These are phyloP conservation scores for Sussaba pulchella DNA, from an alignment of 2,888 invertebrate species.

Conservation along the genomic window DNA sequence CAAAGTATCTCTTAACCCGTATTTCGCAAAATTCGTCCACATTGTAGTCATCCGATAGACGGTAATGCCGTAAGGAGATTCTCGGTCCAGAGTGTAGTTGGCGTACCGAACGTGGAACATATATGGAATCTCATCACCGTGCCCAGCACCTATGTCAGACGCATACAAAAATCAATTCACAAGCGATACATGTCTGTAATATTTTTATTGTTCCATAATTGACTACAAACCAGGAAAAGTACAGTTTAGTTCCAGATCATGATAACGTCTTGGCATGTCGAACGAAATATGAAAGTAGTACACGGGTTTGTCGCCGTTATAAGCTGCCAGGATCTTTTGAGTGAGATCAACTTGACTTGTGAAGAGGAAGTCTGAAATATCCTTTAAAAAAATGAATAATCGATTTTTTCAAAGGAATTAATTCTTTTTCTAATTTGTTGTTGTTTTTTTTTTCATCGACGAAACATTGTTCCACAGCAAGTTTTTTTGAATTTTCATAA, in stretches of 20 bases:
- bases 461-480: not conserved
- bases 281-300: conserved; percentile 68
- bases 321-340: not conserved
- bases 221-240: conserved; percentile 73
- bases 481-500: too few relatives aligned
- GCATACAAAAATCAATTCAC: too few relatives aligned
- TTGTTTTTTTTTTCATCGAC: too few relatives aligned
- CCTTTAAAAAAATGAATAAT: conserved; percentile 10
- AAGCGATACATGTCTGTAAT: too few relatives aligned
- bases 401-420: too few relatives aligned
- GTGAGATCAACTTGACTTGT: conserved; percentile 31
- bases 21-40: too few relatives aligned
- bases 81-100: conserved; percentile 67
- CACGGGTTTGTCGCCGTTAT: conserved; percentile 40
- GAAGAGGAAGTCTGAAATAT: conserved; percentile 10
- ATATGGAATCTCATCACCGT: conserved; percentile 24
- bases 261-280: conserved; percentile 6
- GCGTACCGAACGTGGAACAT: conserved; percentile 66
- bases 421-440: too few relatives aligned
- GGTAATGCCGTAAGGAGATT: conserved; percentile 80
- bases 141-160: conserved; percentile 17
- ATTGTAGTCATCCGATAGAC: too few relatives aligned
- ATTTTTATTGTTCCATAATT: too few relatives aligned
- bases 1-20: too few relatives aligned
- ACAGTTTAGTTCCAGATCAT: not conserved